Evolutionary conservation across 2,797 vertebrate species (phyloP), one percentile per base, ranked within the genome.

Genomic region (Anguilla pacifica): DNA sequence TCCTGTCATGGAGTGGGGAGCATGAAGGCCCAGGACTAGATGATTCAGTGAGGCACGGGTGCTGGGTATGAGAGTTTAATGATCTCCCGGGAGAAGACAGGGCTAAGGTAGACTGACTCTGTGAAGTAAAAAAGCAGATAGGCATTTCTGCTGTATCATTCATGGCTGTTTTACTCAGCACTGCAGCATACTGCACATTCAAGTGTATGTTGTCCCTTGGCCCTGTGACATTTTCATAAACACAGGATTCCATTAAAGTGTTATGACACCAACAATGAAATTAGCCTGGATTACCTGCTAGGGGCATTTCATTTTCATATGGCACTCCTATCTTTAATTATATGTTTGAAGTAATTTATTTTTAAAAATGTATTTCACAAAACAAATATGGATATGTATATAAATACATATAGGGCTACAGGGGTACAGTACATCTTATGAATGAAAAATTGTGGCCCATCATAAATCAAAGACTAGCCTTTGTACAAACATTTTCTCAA

Each of bases 51-150:
- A 93, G 92, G 90, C 87, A 88, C 92, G 94, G 94, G 93, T 94
- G 93, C 92, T 92, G 87, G 90, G 93, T 92, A 93, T 90, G 90
- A 91, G 92, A 94, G 94, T 94, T 93, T 96, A 95, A 96, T 95
- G 94, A 95, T 86, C 89, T 95, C 95, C 92, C 93, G 86, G 46
- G 77, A 89, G 94, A 94, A 93, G 85, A 93, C 89, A 90, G 92
- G 90, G 92, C 90, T 90, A 92, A 91, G 93, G 92, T 88, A 92
- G 91, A 46, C 93, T 92, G 92, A 94, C 93, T 92, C 91, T 93
- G 94, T 94, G 93, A 94, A 92, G 91, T 90, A 91, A 88, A 92
- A 90, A 91, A 90, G 91, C 90, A 92, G 92, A 90, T 88, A 53
- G 64, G 43, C 57, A 64, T 39, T 87, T 84, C 17, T 64, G 28